Conservation (phyloP, 2,113 vertebrate genomes). For the Camelus dromedarius region DNA sequence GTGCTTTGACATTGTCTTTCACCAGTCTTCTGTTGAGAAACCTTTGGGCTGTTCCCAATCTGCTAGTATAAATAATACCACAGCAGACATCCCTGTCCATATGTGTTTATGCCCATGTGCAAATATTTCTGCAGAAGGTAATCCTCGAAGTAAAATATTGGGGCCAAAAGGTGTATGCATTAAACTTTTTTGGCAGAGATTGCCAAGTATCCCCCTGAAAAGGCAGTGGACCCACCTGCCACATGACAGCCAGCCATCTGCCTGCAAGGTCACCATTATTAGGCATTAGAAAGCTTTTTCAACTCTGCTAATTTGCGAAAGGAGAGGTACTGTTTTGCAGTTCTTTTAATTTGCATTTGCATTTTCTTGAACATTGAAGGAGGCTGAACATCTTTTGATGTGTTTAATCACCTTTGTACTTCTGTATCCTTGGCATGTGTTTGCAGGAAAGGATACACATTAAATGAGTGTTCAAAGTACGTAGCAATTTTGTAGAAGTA, state of each 20-base stretch:
- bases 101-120: background rate
- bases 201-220: background rate
- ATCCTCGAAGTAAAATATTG: background rate
- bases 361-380: background rate
- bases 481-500: background rate
- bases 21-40: background rate
- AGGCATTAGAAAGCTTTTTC: background rate
- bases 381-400: background rate
- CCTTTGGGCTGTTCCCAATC: background rate
- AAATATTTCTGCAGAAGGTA: background rate
- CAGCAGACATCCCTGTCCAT: background rate
- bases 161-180: background rate
- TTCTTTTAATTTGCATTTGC: background rate
- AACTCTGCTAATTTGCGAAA: background rate
- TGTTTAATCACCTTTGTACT: background rate
- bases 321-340: background rate
- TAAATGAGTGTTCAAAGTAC: background rate
- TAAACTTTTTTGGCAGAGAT: background rate
- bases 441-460: background rate
- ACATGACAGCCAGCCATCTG: rapidly evolving
- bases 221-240: background rate
- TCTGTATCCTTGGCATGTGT: background rate
- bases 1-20: background rate
- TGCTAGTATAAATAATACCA: background rate
- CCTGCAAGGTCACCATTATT: background rate